These are phyloP conservation scores for Neoarius graeffei DNA, from an alignment of 2,113 vertebrate genomes.

Conservation along the genomic window DNA sequence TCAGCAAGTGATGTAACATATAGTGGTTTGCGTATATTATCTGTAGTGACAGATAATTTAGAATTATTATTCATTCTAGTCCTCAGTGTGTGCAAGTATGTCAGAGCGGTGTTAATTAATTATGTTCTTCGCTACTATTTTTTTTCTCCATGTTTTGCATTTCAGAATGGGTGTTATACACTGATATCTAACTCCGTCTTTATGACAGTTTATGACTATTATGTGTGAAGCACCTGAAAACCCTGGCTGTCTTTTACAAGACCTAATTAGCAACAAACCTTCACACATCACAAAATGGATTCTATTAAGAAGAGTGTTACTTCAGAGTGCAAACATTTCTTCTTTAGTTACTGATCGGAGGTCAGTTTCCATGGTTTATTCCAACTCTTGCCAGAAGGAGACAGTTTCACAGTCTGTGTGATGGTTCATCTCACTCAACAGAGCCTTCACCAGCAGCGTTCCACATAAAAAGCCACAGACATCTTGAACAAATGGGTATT, in stretches of 20 bases:
- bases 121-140: slow-evolving; percentile 1
- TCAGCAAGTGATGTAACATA: not conserved
- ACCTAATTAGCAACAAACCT: slow-evolving; percentile 5
- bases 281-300: not conserved
- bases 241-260: not conserved
- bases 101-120: not conserved
- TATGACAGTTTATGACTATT: slow-evolving; percentile 1
- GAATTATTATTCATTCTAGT: not conserved
- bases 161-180: not conserved
- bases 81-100: not conserved
- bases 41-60: not conserved
- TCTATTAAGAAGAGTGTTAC: not conserved
- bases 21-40: slow-evolving; percentile 5
- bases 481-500: not conserved
- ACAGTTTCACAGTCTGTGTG: not conserved
- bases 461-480: not conserved
- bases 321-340: not conserved
- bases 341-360: slow-evolving; percentile 3
- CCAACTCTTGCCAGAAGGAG: not conserved
- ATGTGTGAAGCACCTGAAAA: not conserved
- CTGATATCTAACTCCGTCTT: not conserved
- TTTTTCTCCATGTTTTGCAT: not conserved
- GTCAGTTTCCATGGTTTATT: not conserved
- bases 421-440: not conserved
- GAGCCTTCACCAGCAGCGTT: not conserved